Evolutionary conservation across 2,113 vertebrate genomes (phyloP), one percentile per base, ranked within the genome.

Genomic region (Ptilonorhynchus violaceus): DNA sequence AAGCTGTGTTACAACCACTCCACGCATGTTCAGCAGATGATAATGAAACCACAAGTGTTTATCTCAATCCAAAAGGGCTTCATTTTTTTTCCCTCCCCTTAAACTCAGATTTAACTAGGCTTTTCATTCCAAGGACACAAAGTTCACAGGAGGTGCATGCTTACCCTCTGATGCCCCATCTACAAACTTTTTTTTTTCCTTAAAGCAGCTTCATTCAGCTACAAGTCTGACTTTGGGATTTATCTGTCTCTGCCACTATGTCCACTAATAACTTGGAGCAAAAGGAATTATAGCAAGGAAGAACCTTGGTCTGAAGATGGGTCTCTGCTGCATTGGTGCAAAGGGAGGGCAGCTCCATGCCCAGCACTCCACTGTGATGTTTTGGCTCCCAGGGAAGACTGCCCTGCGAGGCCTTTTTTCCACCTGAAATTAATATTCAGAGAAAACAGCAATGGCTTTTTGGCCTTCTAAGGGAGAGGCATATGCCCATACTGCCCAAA

Each of bases 401-500:
- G 37, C 28, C 28, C 47, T 59, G 42, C 68, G 59, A 89, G 64
- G 63, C 39, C 42, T 62, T 39, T 24, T 68, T 60, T 44, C 56
- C 2, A 13, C 76, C 16, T 66, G 50, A 81, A 91, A 93, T 59
- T 69, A 77, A 89, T 23, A 81, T 59, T 50, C 60, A 70, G 44
- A 39, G 35, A 52, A 77, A 85, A 85, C 14, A 56, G 44, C 0
- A 2, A 42, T 2, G 11, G 46, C 1, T 7, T 62, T 74, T 35
- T 0, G 0, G 35, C 1, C 3, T 24, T 25, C 33, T 33, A 39
- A 30, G 20, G 31, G 28, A 74, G 17, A 92, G 18, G 59, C 56
- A 69, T 10, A 77, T 0, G 0, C 15, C 24, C 0, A 0, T 6
- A 0, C 0, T 33, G 33, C 33, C 33, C 39, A 53, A 68, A 79